These are phyloP conservation scores for Paedocypris sp. DNA, from an alignment of 2,113 vertebrate genomes.

Conservation along the genomic window DNA sequence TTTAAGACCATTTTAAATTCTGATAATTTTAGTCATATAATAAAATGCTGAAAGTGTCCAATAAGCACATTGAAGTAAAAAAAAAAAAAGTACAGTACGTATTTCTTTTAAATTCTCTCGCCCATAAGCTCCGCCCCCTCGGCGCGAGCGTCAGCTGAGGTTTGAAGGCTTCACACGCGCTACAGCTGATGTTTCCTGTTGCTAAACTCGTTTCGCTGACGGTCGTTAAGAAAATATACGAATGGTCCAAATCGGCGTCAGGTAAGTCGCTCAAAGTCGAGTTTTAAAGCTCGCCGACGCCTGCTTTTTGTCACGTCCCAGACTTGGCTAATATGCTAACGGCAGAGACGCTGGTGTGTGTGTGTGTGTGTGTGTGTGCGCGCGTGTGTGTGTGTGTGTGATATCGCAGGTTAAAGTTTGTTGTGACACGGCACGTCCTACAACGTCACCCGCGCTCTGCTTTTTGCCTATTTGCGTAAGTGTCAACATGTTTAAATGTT, in stretches of 20 bases:
- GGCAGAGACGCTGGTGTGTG: background rate
- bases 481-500: background rate
- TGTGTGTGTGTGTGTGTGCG: too few relatives aligned
- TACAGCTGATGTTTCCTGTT: slow-evolving; percentile 37
- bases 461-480: background rate
- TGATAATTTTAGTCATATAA: too few relatives aligned
- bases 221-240: slow-evolving; percentile 34
- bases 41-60: too few relatives aligned
- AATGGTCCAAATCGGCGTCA: slow-evolving; percentile 30
- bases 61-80: too few relatives aligned
- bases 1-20: too few relatives aligned
- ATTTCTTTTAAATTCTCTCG: too few relatives aligned
- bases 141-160: background rate
- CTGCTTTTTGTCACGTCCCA: background rate
- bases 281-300: background rate
- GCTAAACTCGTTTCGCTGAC: slow-evolving; percentile 32
- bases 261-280: slow-evolving; percentile 31
- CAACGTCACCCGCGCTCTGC: background rate
- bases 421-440: background rate
- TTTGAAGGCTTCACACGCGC: background rate
- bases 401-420: too few relatives aligned
- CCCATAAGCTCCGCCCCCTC: background rate
- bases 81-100: too few relatives aligned
- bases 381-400: background rate
- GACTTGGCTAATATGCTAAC: background rate